These are phyloP conservation scores for Tenthredo livida DNA, from an alignment of 2,888 invertebrate genomes.

Conservation along the genomic window DNA sequence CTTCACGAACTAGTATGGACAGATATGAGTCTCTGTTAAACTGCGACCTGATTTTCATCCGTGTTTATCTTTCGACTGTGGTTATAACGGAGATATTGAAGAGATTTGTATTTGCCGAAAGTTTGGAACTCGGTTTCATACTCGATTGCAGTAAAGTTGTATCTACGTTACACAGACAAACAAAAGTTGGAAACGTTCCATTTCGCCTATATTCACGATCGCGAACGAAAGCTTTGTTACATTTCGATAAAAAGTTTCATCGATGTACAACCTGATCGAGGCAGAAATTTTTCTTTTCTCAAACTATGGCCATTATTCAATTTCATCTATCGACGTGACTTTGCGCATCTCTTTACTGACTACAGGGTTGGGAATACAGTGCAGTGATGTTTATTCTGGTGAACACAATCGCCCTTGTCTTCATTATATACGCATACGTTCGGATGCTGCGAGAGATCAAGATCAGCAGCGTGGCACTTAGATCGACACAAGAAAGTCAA, in stretches of 20 bases:
- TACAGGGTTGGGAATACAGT: slow-evolving; percentile 82
- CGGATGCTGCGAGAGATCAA: slow-evolving; percentile 82
- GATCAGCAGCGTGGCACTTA: slow-evolving; percentile 81
- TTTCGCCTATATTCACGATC: not conserved
- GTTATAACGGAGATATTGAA: not conserved
- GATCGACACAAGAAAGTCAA: slow-evolving; percentile 81
- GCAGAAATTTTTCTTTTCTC: not conserved
- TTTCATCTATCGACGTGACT: not conserved
- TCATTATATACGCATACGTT: slow-evolving; percentile 81
- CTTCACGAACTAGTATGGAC: not conserved
- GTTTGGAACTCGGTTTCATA: not conserved
- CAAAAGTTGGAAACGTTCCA: not conserved
- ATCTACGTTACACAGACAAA: not conserved
- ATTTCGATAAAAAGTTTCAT: not conserved
- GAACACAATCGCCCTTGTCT: slow-evolving; percentile 80
- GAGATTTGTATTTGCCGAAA: not conserved
- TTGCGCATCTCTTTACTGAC: not conserved
- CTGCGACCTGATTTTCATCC: too few species aligned
- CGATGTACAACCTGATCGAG: not conserved
- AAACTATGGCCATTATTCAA: not conserved
- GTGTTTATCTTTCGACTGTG: not conserved
- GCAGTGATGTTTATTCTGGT: slow-evolving; percentile 81
- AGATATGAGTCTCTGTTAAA: too few species aligned
- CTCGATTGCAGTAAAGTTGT: not conserved
- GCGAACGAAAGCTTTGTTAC: not conserved